Base-by-base conservation (phyloP, 2,797 vertebrate species). In the Denticeps clupeoides region DNA sequence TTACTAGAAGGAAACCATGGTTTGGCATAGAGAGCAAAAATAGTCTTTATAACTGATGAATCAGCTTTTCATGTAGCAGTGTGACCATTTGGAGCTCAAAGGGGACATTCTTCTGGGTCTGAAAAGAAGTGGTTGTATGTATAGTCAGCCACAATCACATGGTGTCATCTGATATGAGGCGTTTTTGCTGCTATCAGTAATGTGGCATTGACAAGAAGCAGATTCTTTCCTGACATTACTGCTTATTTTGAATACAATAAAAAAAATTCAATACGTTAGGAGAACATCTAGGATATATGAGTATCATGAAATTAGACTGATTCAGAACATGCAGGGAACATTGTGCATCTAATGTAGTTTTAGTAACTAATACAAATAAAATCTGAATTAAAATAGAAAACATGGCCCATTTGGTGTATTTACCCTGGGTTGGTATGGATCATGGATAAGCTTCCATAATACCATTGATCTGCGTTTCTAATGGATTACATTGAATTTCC, bases 81-180 rank as follows among this genome's bases (percentile, higher is more conserved):
- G 60, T 42, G 48, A 62, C 52, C 13, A 18, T 0, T 35, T 38
- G 44, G 53, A 54, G 19, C 45, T 69, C 27, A 66, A 41, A 64
- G 56, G 49, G 53, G 21, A 54, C 52, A 49, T 68, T 70, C 53
- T 57, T 60, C 44, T 38, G n/a, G 12, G 8, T 49, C 38, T 64
- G 41, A 70, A 68, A 69, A 67, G 55, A 10, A 45, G 42, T 59
- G 47, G 51, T 70, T 73, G 58, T 77, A 8, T 50, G 28, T 61
- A 53, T 54, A 10, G 51, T 52, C 5, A 56, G 45, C 16, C 7
- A 4, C 25, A 7, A 55, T 80, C 72, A 78, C 72, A 75, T 75
- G 73, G 44, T 62, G n/a, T 52, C 42, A 9, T 51, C 23, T 41
- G 45, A 22, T 52, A 18, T 18, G 37, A 13, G 19, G 24, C 18